phyloP scores from a whole-genome alignment of 2,113 vertebrate species.

The Psephotus haematonotus region DNA sequence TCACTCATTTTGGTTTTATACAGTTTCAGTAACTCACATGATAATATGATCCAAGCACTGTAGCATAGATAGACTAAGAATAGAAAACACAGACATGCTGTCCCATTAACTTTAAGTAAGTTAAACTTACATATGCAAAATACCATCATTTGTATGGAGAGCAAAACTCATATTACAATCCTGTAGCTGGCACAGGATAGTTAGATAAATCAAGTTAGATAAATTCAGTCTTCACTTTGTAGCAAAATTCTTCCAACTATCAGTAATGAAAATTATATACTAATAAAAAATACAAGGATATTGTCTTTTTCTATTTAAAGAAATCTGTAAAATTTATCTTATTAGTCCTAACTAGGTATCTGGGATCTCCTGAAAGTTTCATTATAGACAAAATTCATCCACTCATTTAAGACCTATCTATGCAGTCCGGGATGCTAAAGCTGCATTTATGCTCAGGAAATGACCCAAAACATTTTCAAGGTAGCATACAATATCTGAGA shows the following conservation, averaged over 20 bases:
- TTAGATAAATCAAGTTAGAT: neutral
- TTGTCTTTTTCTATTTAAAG: neutral
- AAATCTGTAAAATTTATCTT: neutral
- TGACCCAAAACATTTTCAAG: neutral
- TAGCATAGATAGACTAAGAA: neutral
- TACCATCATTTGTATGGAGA: neutral
- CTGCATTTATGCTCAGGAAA: neutral
- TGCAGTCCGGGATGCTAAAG: neutral
- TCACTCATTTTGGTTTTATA: neutral
- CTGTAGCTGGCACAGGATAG: neutral
- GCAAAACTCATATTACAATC: neutral
- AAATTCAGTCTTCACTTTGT: neutral
- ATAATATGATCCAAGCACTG: neutral
- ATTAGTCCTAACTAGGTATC: neutral
- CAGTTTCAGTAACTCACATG: neutral
- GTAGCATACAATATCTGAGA: neutral
- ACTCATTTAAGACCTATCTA: neutral
- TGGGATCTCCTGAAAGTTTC: neutral
- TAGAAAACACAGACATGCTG: neutral
- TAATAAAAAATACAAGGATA: neutral
- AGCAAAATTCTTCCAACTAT: neutral
- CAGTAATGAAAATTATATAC: neutral
- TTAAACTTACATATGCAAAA: neutral
- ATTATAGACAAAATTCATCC: neutral
- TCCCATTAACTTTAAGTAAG: neutral